phyloP scores from a whole-genome alignment of 53 echinoderm and acorn worm genomes.

The Paracentrotus lividus region DNA sequence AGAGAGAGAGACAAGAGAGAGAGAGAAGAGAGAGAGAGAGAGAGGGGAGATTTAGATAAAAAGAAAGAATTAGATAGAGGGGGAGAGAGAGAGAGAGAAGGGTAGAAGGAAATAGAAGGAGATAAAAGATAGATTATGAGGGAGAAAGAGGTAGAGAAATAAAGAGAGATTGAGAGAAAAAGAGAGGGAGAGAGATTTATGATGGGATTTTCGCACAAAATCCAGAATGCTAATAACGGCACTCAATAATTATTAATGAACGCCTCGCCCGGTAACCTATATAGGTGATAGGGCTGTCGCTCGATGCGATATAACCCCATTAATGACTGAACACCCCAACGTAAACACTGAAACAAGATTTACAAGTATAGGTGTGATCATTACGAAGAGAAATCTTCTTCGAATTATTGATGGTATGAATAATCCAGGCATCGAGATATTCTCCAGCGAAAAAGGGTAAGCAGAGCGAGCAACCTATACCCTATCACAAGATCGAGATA shows the following conservation, averaged over 20 bases:
- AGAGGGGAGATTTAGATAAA: not conserved
- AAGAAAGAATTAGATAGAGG: too few relatives aligned
- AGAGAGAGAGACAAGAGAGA: not conserved
- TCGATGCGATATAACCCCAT: not conserved
- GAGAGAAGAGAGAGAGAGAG: not conserved
- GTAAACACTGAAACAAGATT: not conserved
- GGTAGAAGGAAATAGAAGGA: not conserved
- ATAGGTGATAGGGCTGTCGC: not conserved
- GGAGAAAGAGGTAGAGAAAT: not conserved
- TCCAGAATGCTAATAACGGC: not conserved
- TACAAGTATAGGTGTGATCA: constrained; percentile 7
- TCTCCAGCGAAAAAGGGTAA: not conserved
- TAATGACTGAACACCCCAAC: not conserved
- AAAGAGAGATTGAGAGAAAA: not conserved
- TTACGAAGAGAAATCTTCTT: not conserved
- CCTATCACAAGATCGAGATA: too few relatives aligned
- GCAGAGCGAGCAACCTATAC: too few relatives aligned
- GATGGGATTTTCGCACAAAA: not conserved
- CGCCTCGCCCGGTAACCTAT: not conserved
- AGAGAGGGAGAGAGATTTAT: not conserved
- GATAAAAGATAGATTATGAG: not conserved
- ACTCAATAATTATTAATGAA: not conserved
- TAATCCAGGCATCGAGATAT: not conserved
- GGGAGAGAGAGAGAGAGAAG: not conserved
- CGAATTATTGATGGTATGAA: constrained; percentile 28